Percentiles rank a stretch among this genome's conserved stretches.
phyloP scores from a whole-genome alignment of 2,113 vertebrate genomes.

The Mus musculus region DNA sequence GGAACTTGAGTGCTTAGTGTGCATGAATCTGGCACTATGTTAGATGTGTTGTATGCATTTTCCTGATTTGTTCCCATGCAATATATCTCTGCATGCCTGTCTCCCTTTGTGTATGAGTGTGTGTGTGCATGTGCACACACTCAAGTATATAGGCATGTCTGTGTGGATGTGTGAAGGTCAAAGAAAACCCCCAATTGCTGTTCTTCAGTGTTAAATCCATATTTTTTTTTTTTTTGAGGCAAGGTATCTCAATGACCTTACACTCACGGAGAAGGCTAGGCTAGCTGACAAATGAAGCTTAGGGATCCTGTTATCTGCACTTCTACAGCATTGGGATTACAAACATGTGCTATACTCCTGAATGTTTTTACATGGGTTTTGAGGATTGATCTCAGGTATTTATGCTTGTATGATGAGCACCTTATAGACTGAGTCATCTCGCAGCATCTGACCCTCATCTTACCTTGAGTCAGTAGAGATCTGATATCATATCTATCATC shows the following conservation, averaged over 20 bases:
- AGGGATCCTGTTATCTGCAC: background rate
- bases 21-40: background rate
- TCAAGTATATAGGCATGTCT: background rate
- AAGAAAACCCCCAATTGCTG: background rate
- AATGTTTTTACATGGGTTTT: background rate
- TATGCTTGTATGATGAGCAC: background rate
- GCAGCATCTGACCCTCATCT: background rate
- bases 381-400: too few relatives aligned
- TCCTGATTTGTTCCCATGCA: conserved; percentile 20
- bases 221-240: background rate
- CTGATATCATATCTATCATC: background rate
- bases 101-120: background rate
- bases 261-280: background rate
- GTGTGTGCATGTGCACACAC: background rate
- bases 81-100: background rate
- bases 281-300: background rate
- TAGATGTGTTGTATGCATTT: background rate
- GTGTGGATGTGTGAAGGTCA: background rate
- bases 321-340: background rate
- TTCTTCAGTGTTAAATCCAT: background rate
- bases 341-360: background rate
- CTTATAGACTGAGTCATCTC: background rate
- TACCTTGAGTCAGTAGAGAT: background rate
- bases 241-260: background rate
- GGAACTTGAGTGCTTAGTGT: background rate